Conservation (phyloP, 92 coral and sea anemone genomes). For the Heteractis magnifica region DNA sequence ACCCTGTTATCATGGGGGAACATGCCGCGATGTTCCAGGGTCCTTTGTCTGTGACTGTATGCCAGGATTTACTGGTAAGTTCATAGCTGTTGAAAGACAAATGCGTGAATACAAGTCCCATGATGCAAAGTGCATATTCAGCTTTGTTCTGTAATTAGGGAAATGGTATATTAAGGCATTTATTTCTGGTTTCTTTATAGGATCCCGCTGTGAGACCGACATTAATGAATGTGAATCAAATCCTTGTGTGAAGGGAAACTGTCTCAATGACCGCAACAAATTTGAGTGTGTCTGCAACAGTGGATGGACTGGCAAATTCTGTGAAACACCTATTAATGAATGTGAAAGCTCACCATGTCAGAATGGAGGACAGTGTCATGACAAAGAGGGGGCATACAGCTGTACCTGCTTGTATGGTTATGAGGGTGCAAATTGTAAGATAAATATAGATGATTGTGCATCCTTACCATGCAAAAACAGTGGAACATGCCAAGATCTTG, state of each 20-base stretch:
- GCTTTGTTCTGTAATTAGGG: neutral
- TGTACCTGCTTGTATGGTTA: constrained; percentile 64
- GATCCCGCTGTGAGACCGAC: constrained; percentile 37
- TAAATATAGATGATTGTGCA: constrained; percentile 65
- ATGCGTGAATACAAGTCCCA: neutral
- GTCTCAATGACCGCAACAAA: constrained; percentile 29
- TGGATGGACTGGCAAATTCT: constrained; percentile 36
- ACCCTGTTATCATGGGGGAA: constrained; percentile 65
- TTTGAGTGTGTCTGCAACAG: constrained; percentile 28
- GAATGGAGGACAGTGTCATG: constrained; percentile 76
- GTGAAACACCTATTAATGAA: constrained; percentile 38
- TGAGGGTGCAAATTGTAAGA: constrained; percentile 66
- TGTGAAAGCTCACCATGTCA: constrained; percentile 57
- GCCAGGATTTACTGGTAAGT: constrained; percentile 77
- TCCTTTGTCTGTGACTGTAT: constrained; percentile 69
- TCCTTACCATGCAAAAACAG: constrained; percentile 60
- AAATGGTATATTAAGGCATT: neutral
- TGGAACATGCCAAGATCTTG: constrained; percentile 68
- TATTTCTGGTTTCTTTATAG: neutral
- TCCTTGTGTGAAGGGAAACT: constrained; percentile 38
- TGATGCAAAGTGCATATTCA: neutral
- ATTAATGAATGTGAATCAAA: constrained; percentile 47
- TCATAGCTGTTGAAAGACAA: neutral
- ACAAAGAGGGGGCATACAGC: constrained; percentile 41
- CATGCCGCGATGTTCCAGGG: constrained; percentile 80